Conservation (phyloP, 2,797 vertebrate genomes). For the Gymnopithys bicolor region DNA sequence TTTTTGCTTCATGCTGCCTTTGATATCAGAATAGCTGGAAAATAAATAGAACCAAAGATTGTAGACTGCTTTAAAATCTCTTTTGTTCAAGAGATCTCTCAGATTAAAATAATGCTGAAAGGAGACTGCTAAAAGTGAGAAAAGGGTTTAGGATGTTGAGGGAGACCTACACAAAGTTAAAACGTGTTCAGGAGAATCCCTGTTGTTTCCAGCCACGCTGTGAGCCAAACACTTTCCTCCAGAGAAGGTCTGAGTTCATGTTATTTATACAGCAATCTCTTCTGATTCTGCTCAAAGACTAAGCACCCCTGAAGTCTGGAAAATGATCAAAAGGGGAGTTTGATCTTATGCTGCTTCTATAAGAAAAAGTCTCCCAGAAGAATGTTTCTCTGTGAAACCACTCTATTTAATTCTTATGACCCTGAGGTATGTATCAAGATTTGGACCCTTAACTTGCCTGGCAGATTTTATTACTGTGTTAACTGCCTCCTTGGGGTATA, state of each 20-base stretch:
- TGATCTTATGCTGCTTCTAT: not conserved
- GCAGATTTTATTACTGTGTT: slow-evolving; percentile 30
- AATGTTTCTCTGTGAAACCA: not conserved
- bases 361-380: not conserved
- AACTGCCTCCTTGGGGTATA: slow-evolving; percentile 18
- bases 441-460: slow-evolving; percentile 22
- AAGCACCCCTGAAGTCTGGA: not conserved
- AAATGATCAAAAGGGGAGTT: not conserved
- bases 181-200: not conserved
- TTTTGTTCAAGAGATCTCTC: not conserved
- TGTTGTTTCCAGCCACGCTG: not conserved
- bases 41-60: slow-evolving; percentile 22
- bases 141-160: not conserved
- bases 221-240: not conserved
- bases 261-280: not conserved
- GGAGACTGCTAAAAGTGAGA: not conserved
- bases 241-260: not conserved
- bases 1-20: not conserved
- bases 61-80: not conserved
- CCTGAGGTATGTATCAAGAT: not conserved
- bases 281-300: slow-evolving; percentile 1
- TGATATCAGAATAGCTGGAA: not conserved
- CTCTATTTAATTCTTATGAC: slow-evolving; percentile 10
- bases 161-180: not conserved
- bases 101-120: slow-evolving; percentile 33